Evolutionary conservation across 2,888 invertebrate genomes (phyloP), one percentile per base, ranked within the genome.

Genomic region (Sarcophaga carnaria): DNA sequence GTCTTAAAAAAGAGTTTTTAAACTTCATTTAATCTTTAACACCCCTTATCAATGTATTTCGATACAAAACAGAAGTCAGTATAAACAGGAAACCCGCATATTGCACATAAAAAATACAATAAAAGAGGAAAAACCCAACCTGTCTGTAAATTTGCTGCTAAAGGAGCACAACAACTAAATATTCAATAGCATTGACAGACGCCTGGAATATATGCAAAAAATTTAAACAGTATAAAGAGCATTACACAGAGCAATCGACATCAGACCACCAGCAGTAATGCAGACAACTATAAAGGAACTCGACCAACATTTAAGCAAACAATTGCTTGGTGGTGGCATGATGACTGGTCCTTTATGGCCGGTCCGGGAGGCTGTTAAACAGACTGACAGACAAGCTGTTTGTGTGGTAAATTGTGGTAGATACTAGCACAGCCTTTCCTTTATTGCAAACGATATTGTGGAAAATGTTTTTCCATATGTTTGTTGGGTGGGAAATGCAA

Each of bases 281-380:
- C 59, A 80, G 75, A 78, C 59, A 62, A 66, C 49, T 14, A 14
- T 14, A 49, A 66, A 54, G 1, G 4, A 17, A 22, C 17, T 59
- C 37, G 27, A 70, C 63, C 54, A 74, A 77, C 69, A 86, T 83
- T 79, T 77, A 27, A 83, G 22, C 77, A 83, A 86, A 83, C 83
- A 86, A 83, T 72, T 67, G 69, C 17, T 54, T 54, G 54, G 12
- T 54, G 54, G 17, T 17, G 37, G 37, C 37, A 37, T 37, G 10
- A 54, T 54, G 60, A 14, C 62, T 69, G 76, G 72, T 80, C 83
- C 64, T 77, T 47, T 71, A 62, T 54, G 49, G 49, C 11, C 70
- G 78, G 78, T 75, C 69, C 72, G 69, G 49, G 6, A 49, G 63
- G 22, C 49, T 78, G 75, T 37, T 27, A 5, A 11, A 45, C 17